Evolutionary conservation across 2,888 invertebrate species (phyloP), one percentile per base, ranked within the genome.

Genomic region (Sinotaia quadrata): DNA sequence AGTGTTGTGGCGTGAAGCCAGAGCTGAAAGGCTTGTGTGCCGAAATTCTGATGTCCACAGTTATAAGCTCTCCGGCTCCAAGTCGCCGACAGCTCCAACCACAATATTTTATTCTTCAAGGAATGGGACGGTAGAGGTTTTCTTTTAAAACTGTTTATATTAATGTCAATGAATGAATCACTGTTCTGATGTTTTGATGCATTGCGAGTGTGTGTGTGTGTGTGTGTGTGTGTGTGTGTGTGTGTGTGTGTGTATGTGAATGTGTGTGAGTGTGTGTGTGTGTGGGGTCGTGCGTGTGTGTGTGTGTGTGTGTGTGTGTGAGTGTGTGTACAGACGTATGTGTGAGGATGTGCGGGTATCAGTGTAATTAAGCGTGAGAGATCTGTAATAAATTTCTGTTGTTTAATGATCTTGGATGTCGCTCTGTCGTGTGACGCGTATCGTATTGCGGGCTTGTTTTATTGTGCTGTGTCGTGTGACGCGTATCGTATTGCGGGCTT

Each of bases 1-100:
- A 29, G 15, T 59, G 59, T 29, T 59, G 59, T 21, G 44, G 44
- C 24, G 36, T 44, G 29, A 1, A 3, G 24, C 15, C 27, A 0
- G 29, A 44, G 7, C 1, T 3, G 10, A 4, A 5, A 2, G 59
- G 59, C 15, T 47, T 31, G 29, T 59, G 59, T 29, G 27, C 41
- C 29, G 59, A 59, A 21, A 59, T 31, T 44, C 18, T 56, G 29
- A 44, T 27, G 5, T 54, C 31, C 65, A 44, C 41, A 37, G 54
- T 54, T 18, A n/a, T 27, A 12, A 29, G 29, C 4, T 21, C 1
- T 1, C 65, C 65, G 15, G 56, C 33, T 21, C n/a, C 56, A 4
- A 41, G 21, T 24, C 7, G 36, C 24, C 31, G 12, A 21, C 37
- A 36, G 2, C 31, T 31, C 15, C 31, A 31, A 5, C 65, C 65